phyloP scores from a whole-genome alignment of 2,888 invertebrate genomes.

The Litoditis marina region DNA sequence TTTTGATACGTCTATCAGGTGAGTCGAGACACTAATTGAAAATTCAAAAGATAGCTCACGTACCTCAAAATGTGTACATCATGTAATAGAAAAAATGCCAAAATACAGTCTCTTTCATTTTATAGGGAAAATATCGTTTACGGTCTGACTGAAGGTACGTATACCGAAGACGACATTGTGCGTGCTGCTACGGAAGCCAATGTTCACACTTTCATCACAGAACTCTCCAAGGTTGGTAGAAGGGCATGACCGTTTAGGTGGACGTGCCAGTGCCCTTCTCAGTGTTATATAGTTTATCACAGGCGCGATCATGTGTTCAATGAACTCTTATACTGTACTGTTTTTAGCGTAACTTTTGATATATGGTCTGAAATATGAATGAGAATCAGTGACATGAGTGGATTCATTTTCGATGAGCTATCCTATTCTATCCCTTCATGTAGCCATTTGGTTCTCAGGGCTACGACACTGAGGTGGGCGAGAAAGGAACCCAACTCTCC shows the following conservation, averaged over 20 bases:
- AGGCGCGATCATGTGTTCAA: too few species aligned
- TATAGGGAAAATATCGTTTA: slow-evolving; percentile 53
- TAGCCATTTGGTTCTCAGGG: too few species aligned
- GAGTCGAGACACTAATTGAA: too few species aligned
- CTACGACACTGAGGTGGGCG: slow-evolving; percentile 63
- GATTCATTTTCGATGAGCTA: neutral
- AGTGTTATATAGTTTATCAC: too few species aligned
- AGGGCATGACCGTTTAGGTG: too few species aligned
- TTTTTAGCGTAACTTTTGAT: neutral
- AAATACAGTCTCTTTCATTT: slow-evolving; percentile 26
- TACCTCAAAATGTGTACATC: too few species aligned
- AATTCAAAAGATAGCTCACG: too few species aligned
- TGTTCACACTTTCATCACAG: slow-evolving; percentile 63
- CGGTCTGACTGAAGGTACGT: slow-evolving; percentile 45
- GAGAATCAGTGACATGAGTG: slow-evolving; percentile 62
- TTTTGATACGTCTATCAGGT: slow-evolving; percentile 62
- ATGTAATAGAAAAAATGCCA: too few species aligned
- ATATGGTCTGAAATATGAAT: slow-evolving; percentile 61
- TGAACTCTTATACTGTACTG: neutral
- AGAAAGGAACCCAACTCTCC: slow-evolving; percentile 63
- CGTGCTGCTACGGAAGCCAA: slow-evolving; percentile 63
- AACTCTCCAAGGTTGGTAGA: slow-evolving; percentile 62
- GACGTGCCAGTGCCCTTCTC: too few species aligned
- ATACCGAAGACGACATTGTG: slow-evolving; percentile 59
- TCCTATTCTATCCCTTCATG: too few species aligned